Percentiles rank a stretch among this genome's conserved stretches.
phyloP scores from a whole-genome alignment of 1,140 invertebrate genomes.

The Tetraneura akinire region DNA sequence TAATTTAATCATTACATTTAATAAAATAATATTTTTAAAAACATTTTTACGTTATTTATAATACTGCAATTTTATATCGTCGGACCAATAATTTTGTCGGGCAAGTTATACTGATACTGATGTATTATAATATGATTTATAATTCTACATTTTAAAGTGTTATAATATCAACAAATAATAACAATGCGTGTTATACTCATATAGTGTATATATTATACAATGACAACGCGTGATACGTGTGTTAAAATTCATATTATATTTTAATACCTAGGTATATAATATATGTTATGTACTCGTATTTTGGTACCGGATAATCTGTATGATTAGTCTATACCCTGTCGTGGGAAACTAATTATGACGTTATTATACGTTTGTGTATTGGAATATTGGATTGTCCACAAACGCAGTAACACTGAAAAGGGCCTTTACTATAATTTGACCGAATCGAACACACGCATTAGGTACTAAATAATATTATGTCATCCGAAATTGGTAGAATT shows the following conservation, averaged over 20 bases:
- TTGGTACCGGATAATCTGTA: background rate
- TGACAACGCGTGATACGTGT: background rate
- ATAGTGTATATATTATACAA: too few species aligned
- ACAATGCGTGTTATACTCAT: too few species aligned
- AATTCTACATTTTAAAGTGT: too few species aligned
- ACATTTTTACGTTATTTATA: too few species aligned
- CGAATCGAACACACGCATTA: conserved; percentile 5
- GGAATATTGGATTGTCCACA: background rate
- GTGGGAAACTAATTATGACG: background rate
- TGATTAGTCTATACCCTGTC: background rate
- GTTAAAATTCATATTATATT: background rate
- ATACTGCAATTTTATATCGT: too few species aligned
- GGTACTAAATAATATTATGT: background rate
- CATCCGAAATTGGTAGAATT: conserved; percentile 9
- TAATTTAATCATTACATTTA: too few species aligned
- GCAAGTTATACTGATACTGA: too few species aligned
- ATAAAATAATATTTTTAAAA: too few species aligned
- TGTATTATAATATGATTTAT: too few species aligned
- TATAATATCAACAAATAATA: too few species aligned
- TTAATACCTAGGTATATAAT: too few species aligned
- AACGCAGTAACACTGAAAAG: background rate
- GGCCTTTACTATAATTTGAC: background rate
- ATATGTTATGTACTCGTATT: background rate
- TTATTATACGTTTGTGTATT: background rate
- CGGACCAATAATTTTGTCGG: too few species aligned